Conservation (phyloP, 2,888 invertebrate genomes). For the Sphaeridia pumilis region DNA sequence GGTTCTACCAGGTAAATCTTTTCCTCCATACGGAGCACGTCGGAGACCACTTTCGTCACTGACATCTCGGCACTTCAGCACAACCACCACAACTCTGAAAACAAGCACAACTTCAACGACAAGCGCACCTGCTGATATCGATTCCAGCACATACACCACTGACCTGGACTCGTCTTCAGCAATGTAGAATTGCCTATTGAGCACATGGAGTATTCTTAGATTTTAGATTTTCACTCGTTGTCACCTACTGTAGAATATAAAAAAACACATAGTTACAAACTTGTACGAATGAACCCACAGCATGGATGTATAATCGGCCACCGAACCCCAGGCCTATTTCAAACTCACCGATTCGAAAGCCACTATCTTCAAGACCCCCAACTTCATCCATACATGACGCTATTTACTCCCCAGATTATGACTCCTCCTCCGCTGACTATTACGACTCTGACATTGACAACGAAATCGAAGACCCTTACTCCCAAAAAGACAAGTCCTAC, state of each 20-base stretch:
- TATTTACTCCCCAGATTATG: slow-evolving; percentile 2
- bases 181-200: too few species aligned
- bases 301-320: slow-evolving; percentile 18
- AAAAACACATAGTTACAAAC: too few species aligned
- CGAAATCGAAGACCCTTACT: slow-evolving; percentile 7
- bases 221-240: too few species aligned
- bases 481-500: slow-evolving; percentile 29
- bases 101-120: too few species aligned
- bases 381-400: background rate
- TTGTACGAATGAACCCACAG: too few species aligned
- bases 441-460: slow-evolving; percentile 1
- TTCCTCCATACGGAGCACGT: background rate
- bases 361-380: background rate
- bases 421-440: background rate
- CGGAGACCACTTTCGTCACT: background rate
- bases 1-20: slow-evolving; percentile 1
- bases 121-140: too few species aligned
- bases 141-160: too few species aligned
- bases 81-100: background rate
- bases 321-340: slow-evolving; percentile 13
- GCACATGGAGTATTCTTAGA: too few species aligned
- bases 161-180: too few species aligned
- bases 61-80: background rate
- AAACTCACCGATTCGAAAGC: background rate
- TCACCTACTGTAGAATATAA: too few species aligned